Conservation (phyloP, 2,797 vertebrate species). For the Hybognathus amarus region DNA sequence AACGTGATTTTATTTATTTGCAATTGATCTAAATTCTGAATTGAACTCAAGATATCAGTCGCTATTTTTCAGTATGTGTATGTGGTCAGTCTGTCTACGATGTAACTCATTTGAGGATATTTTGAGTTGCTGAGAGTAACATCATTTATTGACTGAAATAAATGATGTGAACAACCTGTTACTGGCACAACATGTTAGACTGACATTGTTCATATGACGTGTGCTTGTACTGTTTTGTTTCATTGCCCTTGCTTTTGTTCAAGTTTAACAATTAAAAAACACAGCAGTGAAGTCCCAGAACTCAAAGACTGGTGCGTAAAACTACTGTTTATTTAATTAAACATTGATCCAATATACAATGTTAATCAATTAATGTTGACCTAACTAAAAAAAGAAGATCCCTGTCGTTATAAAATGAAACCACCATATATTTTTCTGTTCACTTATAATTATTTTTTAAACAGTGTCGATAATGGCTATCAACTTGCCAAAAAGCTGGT, state of each 20-base stretch:
- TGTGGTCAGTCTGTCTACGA: slow-evolving; percentile 27
- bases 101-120: slow-evolving; percentile 43
- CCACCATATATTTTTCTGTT: neutral
- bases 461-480: neutral
- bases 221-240: slow-evolving; percentile 60
- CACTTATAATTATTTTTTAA: neutral
- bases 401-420: neutral
- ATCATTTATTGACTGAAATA: slow-evolving; percentile 36
- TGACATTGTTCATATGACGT: slow-evolving; percentile 48
- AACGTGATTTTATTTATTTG: slow-evolving; percentile 48
- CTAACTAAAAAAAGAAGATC: neutral
- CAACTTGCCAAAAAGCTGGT: neutral
- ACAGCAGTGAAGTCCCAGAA: slow-evolving; percentile 61
- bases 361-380: slow-evolving; percentile 53
- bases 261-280: slow-evolving; percentile 45
- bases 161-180: slow-evolving; percentile 44
- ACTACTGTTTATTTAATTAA: slow-evolving; percentile 61
- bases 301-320: slow-evolving; percentile 50
- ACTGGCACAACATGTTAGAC: slow-evolving; percentile 48
- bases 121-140: slow-evolving; percentile 31
- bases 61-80: neutral
- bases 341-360: slow-evolving; percentile 62
- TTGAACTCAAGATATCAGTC: slow-evolving; percentile 17
- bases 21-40: slow-evolving; percentile 35
- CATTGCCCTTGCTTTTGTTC: slow-evolving; percentile 38